Conservation (phyloP, 2,797 vertebrate genomes). For the Gobionotothen gibberifrons region DNA sequence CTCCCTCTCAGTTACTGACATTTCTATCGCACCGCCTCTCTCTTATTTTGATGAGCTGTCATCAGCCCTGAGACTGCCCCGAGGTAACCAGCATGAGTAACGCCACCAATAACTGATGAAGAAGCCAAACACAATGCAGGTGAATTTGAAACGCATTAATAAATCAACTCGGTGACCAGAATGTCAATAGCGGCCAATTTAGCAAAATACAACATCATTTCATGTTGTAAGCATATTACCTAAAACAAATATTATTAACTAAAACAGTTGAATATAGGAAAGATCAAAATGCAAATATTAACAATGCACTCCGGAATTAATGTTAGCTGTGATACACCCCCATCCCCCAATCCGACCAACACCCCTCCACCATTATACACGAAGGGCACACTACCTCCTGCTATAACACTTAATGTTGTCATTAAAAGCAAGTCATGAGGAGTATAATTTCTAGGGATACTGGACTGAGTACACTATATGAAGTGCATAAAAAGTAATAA, state of each 20-base stretch:
- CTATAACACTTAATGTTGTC: background rate
- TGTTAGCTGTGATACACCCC: background rate
- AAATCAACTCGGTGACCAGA: background rate
- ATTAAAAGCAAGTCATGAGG: background rate
- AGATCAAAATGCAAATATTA: background rate
- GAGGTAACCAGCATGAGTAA: constrained; percentile 13
- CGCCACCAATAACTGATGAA: background rate
- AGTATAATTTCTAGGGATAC: background rate
- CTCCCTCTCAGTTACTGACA: background rate
- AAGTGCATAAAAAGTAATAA: background rate
- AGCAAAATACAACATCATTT: background rate
- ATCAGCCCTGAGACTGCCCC: constrained; percentile 17
- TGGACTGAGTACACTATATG: background rate
- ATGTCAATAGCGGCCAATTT: background rate
- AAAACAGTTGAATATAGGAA: background rate
- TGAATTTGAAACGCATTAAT: background rate
- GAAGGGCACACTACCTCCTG: background rate
- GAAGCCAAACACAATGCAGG: constrained; percentile 22
- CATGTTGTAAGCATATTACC: background rate
- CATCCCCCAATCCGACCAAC: background rate
- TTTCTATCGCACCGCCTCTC: constrained; percentile 22
- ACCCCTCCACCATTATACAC: background rate
- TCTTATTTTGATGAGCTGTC: constrained; percentile 38
- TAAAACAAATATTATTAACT: background rate
- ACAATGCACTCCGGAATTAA: background rate